Base-by-base conservation (phyloP, 2,797 vertebrate genomes). In the Ambastaia sidthimunki region DNA sequence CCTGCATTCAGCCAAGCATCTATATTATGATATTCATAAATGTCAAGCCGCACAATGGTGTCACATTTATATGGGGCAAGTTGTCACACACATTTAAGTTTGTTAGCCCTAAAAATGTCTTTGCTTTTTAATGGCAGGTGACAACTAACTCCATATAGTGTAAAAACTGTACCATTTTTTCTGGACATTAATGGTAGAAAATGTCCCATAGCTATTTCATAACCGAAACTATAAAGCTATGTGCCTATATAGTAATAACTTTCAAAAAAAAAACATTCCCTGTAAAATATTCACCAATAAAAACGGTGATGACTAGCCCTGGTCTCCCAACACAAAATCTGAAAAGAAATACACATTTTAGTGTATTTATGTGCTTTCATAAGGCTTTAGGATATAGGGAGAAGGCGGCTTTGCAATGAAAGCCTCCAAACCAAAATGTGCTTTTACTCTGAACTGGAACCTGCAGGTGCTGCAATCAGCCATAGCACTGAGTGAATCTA, bases 401-500 rank as follows among this genome's bases (percentile, higher is more conserved):
- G 10, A 81, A 69, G 63, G 59, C 21, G 82, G 77, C 76, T 74
- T 70, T 74, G 50, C 76, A 19, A 7, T 75, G 18, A 81, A 75
- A 76, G 84, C 78, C 80, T 69, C 81, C 82, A 81, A 79, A 65
- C 70, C 9, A 67, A 80, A 80, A 73, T 67, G 62, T 69, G 78
- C 68, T 77, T 77, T 66, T 67, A 60, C 52, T 72, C n/a, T 81
- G 71, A 76, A 73, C 59, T 77, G 41, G 55, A 81, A 82, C 34
- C 78, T 84, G 82, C 85, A 87, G 84, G 79, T 87, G 84, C 82
- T 59, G 85, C 83, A 87, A 88, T 91, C 88, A 91, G 82, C 52
- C 78, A 71, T 71, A 84, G 74, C 5, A 48, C 81, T 83, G 74
- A 84, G 85, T 54, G 63, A 71, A 34, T 0, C n/a, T 85, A 87